Conservation (phyloP, 1,140 invertebrate genomes). For the Dysdera silvatica region DNA sequence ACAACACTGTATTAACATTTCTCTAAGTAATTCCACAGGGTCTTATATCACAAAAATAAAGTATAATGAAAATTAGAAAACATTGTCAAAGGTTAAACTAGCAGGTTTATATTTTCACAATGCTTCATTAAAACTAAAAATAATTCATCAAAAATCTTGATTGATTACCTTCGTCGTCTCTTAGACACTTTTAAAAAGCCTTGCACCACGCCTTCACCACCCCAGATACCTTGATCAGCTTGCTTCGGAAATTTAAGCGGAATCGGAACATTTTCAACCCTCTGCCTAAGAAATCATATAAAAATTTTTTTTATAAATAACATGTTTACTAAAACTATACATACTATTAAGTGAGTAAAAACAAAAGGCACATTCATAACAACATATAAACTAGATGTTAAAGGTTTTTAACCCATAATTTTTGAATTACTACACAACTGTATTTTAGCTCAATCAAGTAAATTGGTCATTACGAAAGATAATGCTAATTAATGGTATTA, state of each 20-base stretch:
- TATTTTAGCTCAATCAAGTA: no score
- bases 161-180: slow-evolving; percentile 5
- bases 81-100: not conserved
- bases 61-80: not conserved
- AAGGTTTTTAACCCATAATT: not conserved
- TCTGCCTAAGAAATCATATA: slow-evolving; percentile 48
- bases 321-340: not conserved
- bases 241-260: slow-evolving; percentile 69
- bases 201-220: slow-evolving; percentile 87
- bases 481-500: no score
- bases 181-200: slow-evolving; percentile 66
- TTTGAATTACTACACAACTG: no score
- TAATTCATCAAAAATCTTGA: not conserved
- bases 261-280: slow-evolving; percentile 69
- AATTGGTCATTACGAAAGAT: no score
- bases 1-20: no score
- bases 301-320: slow-evolving; percentile 44
- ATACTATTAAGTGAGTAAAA: slow-evolving; percentile 4
- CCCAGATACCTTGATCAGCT: slow-evolving; percentile 81
- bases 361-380: not conserved
- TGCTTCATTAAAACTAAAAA: not conserved
- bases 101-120: no score
- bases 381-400: not conserved
- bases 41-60: not conserved
- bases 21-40: not conserved